A percentile compares a stretch with the other conserved stretches of the same genome.
These are phyloP conservation scores for Bambusicola thoracicus DNA, from an alignment of 2,113 vertebrate species.

Conservation along the genomic window DNA sequence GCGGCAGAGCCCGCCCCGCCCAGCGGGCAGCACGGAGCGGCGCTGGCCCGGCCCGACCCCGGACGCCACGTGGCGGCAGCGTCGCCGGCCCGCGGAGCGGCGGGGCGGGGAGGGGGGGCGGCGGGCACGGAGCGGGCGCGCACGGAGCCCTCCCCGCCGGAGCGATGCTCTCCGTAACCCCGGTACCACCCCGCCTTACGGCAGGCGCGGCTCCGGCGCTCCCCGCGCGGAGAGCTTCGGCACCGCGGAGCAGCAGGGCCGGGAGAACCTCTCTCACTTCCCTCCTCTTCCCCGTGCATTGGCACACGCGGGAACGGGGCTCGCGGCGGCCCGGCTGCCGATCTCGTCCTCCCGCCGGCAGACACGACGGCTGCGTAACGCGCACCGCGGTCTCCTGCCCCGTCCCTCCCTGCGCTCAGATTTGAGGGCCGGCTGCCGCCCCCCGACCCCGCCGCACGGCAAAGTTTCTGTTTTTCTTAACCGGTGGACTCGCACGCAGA, in stretches of 20 bases:
- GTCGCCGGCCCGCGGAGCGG: too few species aligned
- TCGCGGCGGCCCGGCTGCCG: fast-evolving
- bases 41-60: background rate
- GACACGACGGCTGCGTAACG: fast-evolving
- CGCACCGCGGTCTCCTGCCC: fast-evolving
- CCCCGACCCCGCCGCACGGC: background rate
- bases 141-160: too few species aligned
- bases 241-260: fast-evolving
- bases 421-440: background rate
- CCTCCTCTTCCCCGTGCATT: background rate
- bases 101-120: too few species aligned
- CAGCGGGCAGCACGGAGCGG: background rate
- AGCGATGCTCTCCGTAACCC: background rate
- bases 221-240: background rate
- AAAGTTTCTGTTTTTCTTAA: background rate
- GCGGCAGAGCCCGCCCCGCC: background rate
- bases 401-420: fast-evolving
- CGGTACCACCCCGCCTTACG: too few species aligned
- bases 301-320: too few species aligned
- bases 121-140: too few species aligned
- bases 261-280: too few species aligned
- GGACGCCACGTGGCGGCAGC: constrained; percentile 25
- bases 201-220: too few species aligned
- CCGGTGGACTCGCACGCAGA: background rate
- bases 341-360: fast-evolving